A percentile compares a stretch with the other conserved stretches of the same genome.
Evolutionary conservation across 2,888 invertebrate genomes (phyloP).

Genomic region (Meghimatium bilineatum): DNA sequence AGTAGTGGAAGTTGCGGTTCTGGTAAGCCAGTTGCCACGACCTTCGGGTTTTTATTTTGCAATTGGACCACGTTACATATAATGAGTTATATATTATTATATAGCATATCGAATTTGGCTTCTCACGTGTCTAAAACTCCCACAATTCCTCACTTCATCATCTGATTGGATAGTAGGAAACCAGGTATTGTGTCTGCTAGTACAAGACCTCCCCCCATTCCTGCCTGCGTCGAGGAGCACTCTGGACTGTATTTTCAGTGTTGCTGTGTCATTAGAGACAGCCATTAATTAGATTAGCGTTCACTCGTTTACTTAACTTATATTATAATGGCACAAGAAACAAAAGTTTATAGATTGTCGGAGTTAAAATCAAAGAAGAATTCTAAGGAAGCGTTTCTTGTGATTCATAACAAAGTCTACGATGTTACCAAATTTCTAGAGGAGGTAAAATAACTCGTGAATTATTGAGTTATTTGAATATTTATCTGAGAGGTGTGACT

Average conservation of each 20-base stretch:
- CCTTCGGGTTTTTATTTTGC: too few relatives aligned
- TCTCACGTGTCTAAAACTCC: neutral
- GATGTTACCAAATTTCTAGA: slow-evolving; percentile 80
- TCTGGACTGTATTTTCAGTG: neutral
- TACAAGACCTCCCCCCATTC: too few relatives aligned
- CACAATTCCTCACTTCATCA: neutral
- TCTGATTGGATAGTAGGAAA: neutral
- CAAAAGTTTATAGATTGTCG: slow-evolving; percentile 58
- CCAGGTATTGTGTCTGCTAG: neutral
- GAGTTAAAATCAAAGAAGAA: slow-evolving; percentile 67
- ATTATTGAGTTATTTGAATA: too few relatives aligned
- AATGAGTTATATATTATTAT: too few relatives aligned
- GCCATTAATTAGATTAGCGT: neutral
- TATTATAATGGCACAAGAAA: slow-evolving; percentile 42
- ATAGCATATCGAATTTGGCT: too few relatives aligned
- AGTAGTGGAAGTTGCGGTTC: too few relatives aligned
- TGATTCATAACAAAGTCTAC: slow-evolving; percentile 87
- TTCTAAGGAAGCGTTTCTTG: slow-evolving; percentile 80
- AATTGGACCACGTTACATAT: too few relatives aligned
- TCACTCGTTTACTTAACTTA: neutral
- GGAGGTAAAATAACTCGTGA: slow-evolving; percentile 64
- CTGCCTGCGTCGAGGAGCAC: too few relatives aligned
- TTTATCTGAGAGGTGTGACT: too few relatives aligned
- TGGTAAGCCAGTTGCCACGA: too few relatives aligned
- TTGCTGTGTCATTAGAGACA: slow-evolving; percentile 11